These are phyloP conservation scores for Sericinus montela DNA, from an alignment of 2,888 invertebrate species.

Conservation along the genomic window DNA sequence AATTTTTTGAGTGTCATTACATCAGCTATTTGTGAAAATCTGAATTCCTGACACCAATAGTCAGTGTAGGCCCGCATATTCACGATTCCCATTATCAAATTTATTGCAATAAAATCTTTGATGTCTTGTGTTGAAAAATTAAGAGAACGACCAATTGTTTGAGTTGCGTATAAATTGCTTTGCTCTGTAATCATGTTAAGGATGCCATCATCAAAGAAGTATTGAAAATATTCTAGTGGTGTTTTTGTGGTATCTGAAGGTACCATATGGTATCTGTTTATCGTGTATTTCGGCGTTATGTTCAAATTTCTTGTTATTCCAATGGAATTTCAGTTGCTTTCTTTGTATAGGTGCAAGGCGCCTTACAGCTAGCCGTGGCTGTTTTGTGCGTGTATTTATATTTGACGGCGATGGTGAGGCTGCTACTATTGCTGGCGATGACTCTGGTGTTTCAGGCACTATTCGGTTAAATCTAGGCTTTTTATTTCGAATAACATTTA, in stretches of 20 bases:
- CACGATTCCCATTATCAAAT: conserved; percentile 23
- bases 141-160: conserved; percentile 18
- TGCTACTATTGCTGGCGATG: not conserved
- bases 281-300: conserved; percentile 21
- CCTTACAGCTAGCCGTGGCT: conserved; percentile 19
- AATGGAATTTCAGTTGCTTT: conserved; percentile 22
- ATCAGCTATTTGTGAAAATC: conserved; percentile 21
- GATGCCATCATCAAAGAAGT: conserved; percentile 22
- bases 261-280: conserved; percentile 20
- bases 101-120: conserved; percentile 23
- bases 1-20: conserved; percentile 24
- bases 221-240: conserved; percentile 20
- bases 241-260: conserved; percentile 16
- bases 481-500: no score
- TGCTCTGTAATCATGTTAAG: conserved; percentile 20
- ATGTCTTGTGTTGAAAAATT: conserved; percentile 19
- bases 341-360: conserved; percentile 21
- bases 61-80: conserved; percentile 23
- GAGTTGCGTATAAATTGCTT: conserved; percentile 23
- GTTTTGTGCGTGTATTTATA: conserved; percentile 15
- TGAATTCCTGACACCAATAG: conserved; percentile 21
- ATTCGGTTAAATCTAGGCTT: not conserved
- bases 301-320: conserved; percentile 19
- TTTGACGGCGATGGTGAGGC: no score
- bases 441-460: not conserved